Evolutionary conservation across 2,113 vertebrate species (phyloP), one percentile per base, ranked within the genome.

Genomic region (Lepus timidus): DNA sequence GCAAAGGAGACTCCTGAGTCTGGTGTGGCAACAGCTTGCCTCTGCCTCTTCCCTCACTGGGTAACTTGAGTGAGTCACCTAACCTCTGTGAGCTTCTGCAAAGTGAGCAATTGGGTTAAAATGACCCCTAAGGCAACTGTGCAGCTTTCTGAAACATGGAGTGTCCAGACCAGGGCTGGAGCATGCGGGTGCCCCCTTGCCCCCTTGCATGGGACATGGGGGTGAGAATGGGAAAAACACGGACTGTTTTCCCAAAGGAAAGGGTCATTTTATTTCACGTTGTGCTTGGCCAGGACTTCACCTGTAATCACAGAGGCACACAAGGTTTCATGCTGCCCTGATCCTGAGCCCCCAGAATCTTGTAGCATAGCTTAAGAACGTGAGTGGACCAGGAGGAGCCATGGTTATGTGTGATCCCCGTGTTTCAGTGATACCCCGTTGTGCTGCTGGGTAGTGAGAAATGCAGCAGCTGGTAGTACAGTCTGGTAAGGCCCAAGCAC

Each of bases 361-460:
- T 17, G 25, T 5, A 13, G 9, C 31, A 4, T 4, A 3, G 29
- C 65, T 67, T 74, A 23, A 52, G 25, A 23, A 29, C 4, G 33
- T 39, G 65, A 44, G 3, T 3, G 31, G 2, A 16, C 16, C 20
- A 44, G 58, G 29, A 36, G 64, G 9, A 71, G 62, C 16, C 44
- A 2, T 1, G 83, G 27, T 0, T 55, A 55, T 39, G 19, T 2
- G 1, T 44, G 44, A 44, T 6, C 27, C 12, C 7, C 31, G 39
- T 17, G 1, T 2, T 6, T 44, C 44, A 7, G 55, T 0, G 0
- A 1, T 51, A 68, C 20, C 51, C 4, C 0, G 11, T 39, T 11
- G 23, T 33, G 27, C 67, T 44, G 9, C 29, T 12, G 0, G 10
- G 4, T 9, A 9, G n/a, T 4, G 27, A 23, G 6, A 51, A 31